Evolutionary conservation across 2,113 vertebrate species (phyloP), one percentile per base, ranked within the genome.

Genomic region (Syngnathoides biaculeatus): DNA sequence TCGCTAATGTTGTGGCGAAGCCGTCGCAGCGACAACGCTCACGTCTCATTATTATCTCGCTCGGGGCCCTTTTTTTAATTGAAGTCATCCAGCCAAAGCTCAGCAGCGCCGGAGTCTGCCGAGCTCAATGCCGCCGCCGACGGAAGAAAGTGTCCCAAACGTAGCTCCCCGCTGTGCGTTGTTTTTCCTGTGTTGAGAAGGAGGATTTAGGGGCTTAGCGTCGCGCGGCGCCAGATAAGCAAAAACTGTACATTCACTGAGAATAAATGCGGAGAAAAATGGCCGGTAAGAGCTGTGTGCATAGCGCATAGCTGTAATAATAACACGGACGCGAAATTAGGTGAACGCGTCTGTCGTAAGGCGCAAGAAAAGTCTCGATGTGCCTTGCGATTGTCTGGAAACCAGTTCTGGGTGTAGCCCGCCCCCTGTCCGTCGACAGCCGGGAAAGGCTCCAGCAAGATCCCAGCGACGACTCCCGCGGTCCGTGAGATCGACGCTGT

Each of bases 11-110:
- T 19, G 57, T 19, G 15, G 17, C 4, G 27, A 11, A 9, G 19
- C 30, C n/a, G 57, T 38, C 83, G 67, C 75, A 61, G 57, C 72
- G 43, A 67, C 75, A 61, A 58, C 72, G 43, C 20, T 52, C 72
- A 35, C 71, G 55, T 85, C 79, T 86, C 72, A 83, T 83, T 85
- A 79, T 52, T 75, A 77, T 68, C 69, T 71, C 61, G 62, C 84
- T 22, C 38, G 35, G 17, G 79, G 68, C 74, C 74, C 58, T 42
- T 56, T 52, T 35, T 77, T 81, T 86, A 87, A 89, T 83, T 81
- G 82, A 68, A 66, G 71, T 80, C 86, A 90, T 83, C 81, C 85
- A 83, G 86, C 86, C 79, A 82, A 74, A 79, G 82, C 70, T 69
- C 76, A 4, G 78, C 68, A 75, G 73, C 38, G 40, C 43, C 64